phyloP scores from a whole-genome alignment of 2,113 vertebrate genomes.

The Dicrurus megarhynchus region DNA sequence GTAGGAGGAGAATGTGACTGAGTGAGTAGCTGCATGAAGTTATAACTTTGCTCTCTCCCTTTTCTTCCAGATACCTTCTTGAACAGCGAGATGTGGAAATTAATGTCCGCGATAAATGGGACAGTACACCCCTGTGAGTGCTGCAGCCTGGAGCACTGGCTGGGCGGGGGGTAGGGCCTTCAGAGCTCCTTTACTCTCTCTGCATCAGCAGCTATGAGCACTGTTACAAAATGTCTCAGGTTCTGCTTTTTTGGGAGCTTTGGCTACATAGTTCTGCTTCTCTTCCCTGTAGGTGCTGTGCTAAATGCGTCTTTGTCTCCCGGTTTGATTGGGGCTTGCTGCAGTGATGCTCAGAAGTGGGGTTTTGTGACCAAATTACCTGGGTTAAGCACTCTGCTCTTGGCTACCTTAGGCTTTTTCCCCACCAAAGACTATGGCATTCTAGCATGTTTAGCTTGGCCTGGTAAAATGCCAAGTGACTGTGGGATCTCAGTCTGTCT shows the following conservation, averaged over 20 bases:
- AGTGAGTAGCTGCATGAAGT: background rate
- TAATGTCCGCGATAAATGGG: conserved; percentile 96
- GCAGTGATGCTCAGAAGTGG: background rate
- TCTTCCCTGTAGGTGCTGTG: background rate
- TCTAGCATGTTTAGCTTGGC: background rate
- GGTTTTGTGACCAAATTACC: background rate
- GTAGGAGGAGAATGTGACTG: background rate
- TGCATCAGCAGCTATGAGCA: background rate
- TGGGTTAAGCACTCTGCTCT: background rate
- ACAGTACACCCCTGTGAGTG: conserved; percentile 96
- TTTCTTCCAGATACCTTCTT: conserved; percentile 85
- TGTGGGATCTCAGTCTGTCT: background rate
- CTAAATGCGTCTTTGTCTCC: background rate
- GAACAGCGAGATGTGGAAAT: conserved; percentile 96
- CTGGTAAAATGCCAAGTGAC: background rate
- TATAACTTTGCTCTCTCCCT: background rate
- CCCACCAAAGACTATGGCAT: background rate
- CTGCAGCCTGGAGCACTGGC: background rate
- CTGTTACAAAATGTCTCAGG: background rate
- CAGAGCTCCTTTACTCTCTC: background rate
- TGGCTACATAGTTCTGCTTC: background rate
- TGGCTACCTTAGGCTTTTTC: background rate
- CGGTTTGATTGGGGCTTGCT: background rate
- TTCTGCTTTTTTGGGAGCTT: background rate
- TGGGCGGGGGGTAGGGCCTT: background rate